These are phyloP conservation scores for Oryzias javanicus DNA, from an alignment of 2,113 vertebrate species.

Conservation along the genomic window DNA sequence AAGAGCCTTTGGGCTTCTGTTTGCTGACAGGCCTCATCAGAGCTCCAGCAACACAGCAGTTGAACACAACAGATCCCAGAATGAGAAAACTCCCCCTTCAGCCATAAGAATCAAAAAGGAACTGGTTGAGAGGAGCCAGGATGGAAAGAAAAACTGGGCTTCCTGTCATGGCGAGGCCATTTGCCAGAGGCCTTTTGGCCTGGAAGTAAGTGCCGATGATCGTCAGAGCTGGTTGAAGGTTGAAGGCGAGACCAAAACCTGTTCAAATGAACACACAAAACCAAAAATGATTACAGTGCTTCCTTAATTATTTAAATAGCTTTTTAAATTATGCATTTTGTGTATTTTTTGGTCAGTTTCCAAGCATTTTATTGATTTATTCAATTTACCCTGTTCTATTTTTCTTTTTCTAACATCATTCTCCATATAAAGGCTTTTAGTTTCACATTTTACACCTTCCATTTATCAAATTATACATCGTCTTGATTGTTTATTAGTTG, in stretches of 20 bases:
- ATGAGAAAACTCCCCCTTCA: constrained; percentile 85
- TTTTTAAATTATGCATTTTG: too few species aligned
- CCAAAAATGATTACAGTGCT: background rate
- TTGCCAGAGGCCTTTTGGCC: constrained; percentile 78
- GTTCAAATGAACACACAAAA: constrained; percentile 18
- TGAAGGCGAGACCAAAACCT: constrained; percentile 84
- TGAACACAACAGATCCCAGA: constrained; percentile 76
- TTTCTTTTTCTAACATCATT: too few species aligned
- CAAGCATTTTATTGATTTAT: too few species aligned
- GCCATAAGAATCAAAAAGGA: constrained; percentile 81
- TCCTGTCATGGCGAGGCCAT: constrained; percentile 82
- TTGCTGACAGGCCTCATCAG: constrained; percentile 80
- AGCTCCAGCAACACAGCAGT: constrained; percentile 82
- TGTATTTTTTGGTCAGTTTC: too few species aligned
- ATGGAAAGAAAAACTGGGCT: constrained; percentile 80
- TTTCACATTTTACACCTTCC: too few species aligned
- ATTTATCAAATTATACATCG: too few species aligned
- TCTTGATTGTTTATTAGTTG: too few species aligned
- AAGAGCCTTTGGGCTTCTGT: constrained; percentile 13
- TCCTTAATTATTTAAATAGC: background rate
- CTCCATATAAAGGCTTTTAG: too few species aligned
- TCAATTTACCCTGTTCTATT: too few species aligned
- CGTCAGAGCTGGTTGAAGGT: constrained; percentile 84
- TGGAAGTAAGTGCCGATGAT: constrained; percentile 84
- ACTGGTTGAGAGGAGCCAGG: constrained; percentile 82